Percentiles rank a stretch among this genome's conserved stretches.
phyloP scores from a whole-genome alignment of 92 coral and sea anemone genomes.

The Phenganax subtilis region DNA sequence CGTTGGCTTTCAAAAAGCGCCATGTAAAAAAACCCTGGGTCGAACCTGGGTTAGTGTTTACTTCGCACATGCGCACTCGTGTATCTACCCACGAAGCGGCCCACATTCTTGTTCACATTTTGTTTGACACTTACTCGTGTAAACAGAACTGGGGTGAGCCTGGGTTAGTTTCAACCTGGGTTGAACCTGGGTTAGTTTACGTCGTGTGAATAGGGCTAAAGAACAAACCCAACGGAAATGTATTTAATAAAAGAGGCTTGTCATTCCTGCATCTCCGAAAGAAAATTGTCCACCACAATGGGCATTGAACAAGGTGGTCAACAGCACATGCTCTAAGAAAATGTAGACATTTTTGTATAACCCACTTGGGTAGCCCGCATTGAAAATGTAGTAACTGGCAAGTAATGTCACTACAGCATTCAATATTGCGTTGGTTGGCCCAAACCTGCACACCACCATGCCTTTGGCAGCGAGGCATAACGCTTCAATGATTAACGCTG shows the following conservation, averaged over 20 bases:
- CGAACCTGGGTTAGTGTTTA: too few species aligned
- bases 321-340: conserved; percentile 13
- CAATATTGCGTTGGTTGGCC: conserved; percentile 26
- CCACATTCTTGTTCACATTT: too few species aligned
- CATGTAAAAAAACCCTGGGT: too few species aligned
- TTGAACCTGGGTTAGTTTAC: too few species aligned
- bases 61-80: too few species aligned
- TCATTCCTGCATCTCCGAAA: background rate
- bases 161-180: too few species aligned
- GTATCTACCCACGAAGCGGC: too few species aligned
- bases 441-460: conserved; percentile 39
- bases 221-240: background rate
- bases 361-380: conserved; percentile 34
- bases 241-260: background rate
- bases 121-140: too few species aligned
- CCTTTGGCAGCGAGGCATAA: conserved; percentile 38
- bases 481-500: conserved; percentile 2
- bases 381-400: conserved; percentile 34
- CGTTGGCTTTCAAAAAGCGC: too few species aligned
- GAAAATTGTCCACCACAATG: conserved; percentile 7
- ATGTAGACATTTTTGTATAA: conserved; percentile 30
- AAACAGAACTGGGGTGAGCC: too few species aligned
- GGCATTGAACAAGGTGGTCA: conserved; percentile 5
- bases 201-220: too few species aligned
- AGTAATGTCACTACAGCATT: conserved; percentile 38